A percentile compares a stretch with the other conserved stretches of the same genome.
phyloP scores from a whole-genome alignment of 2,888 invertebrate genomes.

The Lamellibrachia columna region DNA sequence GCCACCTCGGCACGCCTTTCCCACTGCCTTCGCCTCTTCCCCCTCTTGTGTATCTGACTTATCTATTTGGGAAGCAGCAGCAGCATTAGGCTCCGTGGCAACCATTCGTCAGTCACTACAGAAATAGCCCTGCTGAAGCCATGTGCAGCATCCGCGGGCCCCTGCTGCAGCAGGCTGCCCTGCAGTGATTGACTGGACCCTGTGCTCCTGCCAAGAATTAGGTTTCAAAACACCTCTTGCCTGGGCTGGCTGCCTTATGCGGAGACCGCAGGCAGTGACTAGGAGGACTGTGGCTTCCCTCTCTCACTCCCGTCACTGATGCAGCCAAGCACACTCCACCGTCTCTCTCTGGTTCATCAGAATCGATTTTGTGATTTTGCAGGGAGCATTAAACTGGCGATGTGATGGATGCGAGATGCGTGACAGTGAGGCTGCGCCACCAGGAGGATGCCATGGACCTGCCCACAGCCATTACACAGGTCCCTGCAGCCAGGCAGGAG shows the following conservation, averaged over 20 bases:
- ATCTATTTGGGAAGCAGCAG: slow-evolving; percentile 5
- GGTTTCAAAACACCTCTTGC: background rate
- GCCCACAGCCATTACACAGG: background rate
- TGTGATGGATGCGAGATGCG: background rate
- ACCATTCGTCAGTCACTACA: background rate
- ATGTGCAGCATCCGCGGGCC: background rate
- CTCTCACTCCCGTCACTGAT: background rate
- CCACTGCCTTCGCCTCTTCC: background rate
- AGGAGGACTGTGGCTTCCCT: background rate
- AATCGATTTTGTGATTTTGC: slow-evolving; percentile 12
- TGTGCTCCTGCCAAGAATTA: background rate
- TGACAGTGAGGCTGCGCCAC: background rate
- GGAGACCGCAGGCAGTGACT: background rate
- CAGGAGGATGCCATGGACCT: background rate
- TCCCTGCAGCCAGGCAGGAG: background rate
- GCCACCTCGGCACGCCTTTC: background rate
- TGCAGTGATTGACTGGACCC: background rate
- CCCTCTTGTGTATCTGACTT: background rate
- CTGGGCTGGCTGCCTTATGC: background rate
- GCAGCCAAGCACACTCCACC: background rate
- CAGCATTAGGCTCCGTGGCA: background rate
- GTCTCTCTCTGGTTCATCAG: background rate
- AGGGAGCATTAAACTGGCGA: background rate
- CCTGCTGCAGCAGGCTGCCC: background rate
- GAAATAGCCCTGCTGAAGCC: background rate